Conservation (phyloP, 92 coral and sea anemone genomes). For the Umimayanthus kanabou region DNA sequence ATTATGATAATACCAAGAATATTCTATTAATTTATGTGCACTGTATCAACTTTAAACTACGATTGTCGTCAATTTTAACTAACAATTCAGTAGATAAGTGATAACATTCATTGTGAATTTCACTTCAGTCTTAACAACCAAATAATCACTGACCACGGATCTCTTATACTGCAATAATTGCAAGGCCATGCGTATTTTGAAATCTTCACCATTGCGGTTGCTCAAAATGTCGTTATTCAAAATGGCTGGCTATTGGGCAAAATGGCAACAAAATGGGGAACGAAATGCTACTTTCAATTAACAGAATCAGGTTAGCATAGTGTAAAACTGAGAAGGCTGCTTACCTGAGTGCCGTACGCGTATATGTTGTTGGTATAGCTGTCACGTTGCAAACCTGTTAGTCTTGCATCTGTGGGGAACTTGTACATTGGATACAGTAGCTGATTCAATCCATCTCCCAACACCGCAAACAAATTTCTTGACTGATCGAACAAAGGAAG, state of each 20-base stretch:
- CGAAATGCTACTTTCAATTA: too few relatives aligned
- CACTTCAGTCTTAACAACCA: too few relatives aligned
- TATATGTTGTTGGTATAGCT: conserved; percentile 64
- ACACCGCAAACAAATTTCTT: conserved; percentile 25
- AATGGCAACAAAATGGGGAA: not conserved
- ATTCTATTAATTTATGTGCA: not conserved
- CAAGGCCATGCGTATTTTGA: not conserved
- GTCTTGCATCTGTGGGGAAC: conserved; percentile 49
- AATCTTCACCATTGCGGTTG: not conserved
- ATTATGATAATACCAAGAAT: too few relatives aligned
- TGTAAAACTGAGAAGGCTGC: not conserved
- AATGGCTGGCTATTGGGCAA: too few relatives aligned
- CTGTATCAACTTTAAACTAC: not conserved
- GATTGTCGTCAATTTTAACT: not conserved
- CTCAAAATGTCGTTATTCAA: not conserved
- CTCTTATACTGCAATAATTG: not conserved
- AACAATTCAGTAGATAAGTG: too few relatives aligned
- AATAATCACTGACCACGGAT: not conserved
- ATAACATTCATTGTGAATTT: too few relatives aligned
- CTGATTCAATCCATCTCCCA: not conserved
- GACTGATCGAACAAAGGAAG: conserved; percentile 5
- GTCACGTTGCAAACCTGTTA: conserved; percentile 62
- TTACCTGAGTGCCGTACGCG: conserved; percentile 94
- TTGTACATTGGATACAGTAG: conserved; percentile 57
- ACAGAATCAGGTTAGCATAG: not conserved